phyloP scores from a whole-genome alignment of 1,140 invertebrate species.

The Drosophila santomea region DNA sequence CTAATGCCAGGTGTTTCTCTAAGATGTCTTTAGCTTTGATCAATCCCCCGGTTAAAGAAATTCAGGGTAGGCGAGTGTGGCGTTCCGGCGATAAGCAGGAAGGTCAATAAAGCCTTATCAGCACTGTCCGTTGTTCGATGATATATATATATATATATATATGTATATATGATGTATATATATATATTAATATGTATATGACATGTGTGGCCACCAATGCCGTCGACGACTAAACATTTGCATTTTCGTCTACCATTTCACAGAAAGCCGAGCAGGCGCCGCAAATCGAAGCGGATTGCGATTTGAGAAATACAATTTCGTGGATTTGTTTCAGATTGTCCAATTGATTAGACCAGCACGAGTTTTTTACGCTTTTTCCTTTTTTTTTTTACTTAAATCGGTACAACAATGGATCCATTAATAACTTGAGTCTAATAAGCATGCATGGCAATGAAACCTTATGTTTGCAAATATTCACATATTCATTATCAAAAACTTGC shows the following conservation, averaged over 20 bases:
- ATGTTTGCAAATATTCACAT: too few relatives aligned
- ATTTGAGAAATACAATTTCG: background rate
- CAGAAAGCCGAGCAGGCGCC: background rate
- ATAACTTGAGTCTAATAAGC: background rate
- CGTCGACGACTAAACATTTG: conserved; percentile 32
- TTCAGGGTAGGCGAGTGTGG: conserved; percentile 20
- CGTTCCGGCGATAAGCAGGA: conserved; percentile 64
- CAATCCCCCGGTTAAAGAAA: conserved; percentile 2
- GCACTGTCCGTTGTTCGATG: conserved; percentile 13
- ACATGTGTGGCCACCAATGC: conserved; percentile 17
- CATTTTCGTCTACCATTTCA: conserved; percentile 27
- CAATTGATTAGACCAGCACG: background rate
- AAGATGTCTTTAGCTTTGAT: background rate
- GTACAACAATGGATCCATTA: background rate
- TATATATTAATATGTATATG: conserved; percentile 45
- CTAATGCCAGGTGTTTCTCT: background rate
- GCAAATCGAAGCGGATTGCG: background rate
- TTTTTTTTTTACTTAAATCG: background rate
- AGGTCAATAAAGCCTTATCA: conserved; percentile 78
- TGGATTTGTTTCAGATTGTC: background rate
- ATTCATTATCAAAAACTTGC: too few relatives aligned
- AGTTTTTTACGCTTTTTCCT: background rate
- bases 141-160: conserved; percentile 51
- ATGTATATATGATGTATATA: conserved; percentile 47
- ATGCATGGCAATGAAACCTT: background rate